Evolutionary conservation across 2,113 vertebrate species (phyloP).

Genomic region (Macrotus californicus): DNA sequence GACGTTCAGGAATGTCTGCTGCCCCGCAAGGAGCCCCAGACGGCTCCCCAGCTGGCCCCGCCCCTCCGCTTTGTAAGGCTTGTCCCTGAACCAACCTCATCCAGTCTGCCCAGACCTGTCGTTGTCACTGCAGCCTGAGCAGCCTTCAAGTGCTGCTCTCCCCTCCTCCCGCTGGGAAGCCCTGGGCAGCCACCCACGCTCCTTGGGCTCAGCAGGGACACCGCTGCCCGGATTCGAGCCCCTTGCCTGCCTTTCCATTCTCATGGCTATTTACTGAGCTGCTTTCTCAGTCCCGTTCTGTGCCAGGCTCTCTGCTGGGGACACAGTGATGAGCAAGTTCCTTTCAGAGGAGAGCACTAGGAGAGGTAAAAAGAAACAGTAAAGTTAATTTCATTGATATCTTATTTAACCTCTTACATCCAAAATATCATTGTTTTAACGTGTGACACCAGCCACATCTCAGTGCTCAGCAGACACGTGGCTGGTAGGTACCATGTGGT

Average conservation of each 20-base stretch:
- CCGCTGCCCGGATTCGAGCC: not conserved
- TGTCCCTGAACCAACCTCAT: not conserved
- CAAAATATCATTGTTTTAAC: not conserved
- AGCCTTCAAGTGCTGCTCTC: not conserved
- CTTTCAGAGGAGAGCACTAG: not conserved
- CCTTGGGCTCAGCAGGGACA: not conserved
- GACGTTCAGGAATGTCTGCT: not conserved
- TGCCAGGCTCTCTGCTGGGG: not conserved
- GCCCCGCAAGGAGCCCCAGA: accelerated
- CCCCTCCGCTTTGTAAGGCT: not conserved
- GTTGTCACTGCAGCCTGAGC: not conserved
- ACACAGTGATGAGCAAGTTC: not conserved
- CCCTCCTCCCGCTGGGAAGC: not conserved
- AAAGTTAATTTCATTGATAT: not conserved
- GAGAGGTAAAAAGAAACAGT: not conserved
- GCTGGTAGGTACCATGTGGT: not conserved
- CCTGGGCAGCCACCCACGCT: not conserved
- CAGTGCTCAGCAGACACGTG: too few species aligned
- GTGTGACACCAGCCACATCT: not conserved
- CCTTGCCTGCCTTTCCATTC: not conserved
- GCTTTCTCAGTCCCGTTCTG: too few species aligned
- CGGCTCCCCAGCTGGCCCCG: not conserved
- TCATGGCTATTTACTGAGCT: not conserved
- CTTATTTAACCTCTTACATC: not conserved
- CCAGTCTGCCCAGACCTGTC: not conserved